These are phyloP conservation scores for Serilophus lunatus DNA, from an alignment of 2,113 vertebrate genomes.

Conservation along the genomic window DNA sequence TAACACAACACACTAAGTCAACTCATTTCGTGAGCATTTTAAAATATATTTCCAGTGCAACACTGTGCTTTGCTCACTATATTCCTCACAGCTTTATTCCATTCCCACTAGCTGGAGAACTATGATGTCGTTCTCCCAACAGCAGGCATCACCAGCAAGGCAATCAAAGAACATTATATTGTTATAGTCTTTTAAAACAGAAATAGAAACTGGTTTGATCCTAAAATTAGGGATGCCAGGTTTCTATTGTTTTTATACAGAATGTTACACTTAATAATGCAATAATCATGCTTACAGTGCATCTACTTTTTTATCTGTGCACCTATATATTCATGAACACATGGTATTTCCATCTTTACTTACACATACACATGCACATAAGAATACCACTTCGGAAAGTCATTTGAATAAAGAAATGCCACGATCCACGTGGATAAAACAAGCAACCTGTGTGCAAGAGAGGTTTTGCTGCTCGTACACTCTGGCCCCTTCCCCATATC, in stretches of 20 bases:
- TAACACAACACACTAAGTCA: background rate
- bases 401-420: no score
- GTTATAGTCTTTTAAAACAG: background rate
- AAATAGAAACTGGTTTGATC: background rate
- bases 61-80: background rate
- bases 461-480: no score
- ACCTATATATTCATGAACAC: background rate
- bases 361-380: accelerated
- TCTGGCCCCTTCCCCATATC: background rate
- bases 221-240: background rate
- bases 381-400: background rate
- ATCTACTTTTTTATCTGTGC: background rate
- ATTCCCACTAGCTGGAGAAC: background rate
- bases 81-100: background rate
- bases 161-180: background rate
- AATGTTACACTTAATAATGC: background rate
- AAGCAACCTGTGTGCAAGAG: no score
- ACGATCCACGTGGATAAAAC: no score
- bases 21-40: background rate
- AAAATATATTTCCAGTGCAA: background rate
- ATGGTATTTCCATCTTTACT: background rate
- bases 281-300: background rate
- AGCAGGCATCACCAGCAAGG: background rate
- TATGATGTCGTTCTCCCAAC: background rate
- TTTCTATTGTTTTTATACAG: background rate